Evolutionary conservation across 2,888 invertebrate species (phyloP), one percentile per base, ranked within the genome.

Genomic region (Sarcophaga subvicina): DNA sequence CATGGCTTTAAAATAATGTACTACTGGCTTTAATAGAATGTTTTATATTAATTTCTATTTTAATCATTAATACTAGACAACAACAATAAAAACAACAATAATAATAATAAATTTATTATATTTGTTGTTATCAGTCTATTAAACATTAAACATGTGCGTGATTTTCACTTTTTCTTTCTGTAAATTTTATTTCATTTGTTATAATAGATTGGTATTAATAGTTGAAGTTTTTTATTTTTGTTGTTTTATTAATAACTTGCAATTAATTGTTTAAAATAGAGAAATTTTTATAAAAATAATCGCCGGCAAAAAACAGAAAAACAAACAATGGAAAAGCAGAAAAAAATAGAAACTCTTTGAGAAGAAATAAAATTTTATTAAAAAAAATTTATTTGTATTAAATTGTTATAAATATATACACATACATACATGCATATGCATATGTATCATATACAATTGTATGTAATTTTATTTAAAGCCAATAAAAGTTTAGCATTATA

Each of bases 91-190:
- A 67, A 6, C 37, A 54, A 62, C 20, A 63, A 59, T 8, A 25
- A 66, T 22, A 73, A 12, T 11, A 49, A 49, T 14, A 14, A 14
- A 14, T 49, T 49, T 49, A 66, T 22, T 60, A 67, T 62, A 67
- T 45, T 67, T 66, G 73, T 80, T 73, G 73, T 37, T 37, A 37
- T 37, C 59, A 84, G 66, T 80, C 75, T 75, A 84, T 73, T 79
- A 49, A 73, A 12, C 70, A 75, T 75, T 12, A 37, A 66, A 75
- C 25, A 20, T 79, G 73, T 73, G 75, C 73, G 62, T 79, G 69
- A 73, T 69, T 80, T 85, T 80, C 76, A 85, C 84, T 85, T 85
- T 85, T 85, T 80, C 71, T 83, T 85, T 85, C 76, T 64, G 25
- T 60, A 49, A 72, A 72, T 63, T 80, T 20, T 54, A n/a, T n/a